phyloP scores from a whole-genome alignment of 2,113 vertebrate species.

The Ariopsis seemanni region DNA sequence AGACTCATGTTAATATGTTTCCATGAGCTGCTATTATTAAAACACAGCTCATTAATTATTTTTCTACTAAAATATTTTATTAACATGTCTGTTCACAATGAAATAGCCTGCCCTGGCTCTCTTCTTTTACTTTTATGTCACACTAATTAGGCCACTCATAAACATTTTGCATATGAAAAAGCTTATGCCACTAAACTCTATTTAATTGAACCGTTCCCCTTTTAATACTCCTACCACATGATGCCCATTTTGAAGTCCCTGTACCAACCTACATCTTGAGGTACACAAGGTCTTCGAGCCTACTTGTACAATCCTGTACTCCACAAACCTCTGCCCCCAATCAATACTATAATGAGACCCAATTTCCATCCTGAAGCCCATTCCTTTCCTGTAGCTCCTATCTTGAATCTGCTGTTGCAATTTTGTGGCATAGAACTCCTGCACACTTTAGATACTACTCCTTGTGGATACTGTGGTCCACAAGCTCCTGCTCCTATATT shows the following conservation, averaged over 20 bases:
- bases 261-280: background rate
- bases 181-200: no score
- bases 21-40: conserved; percentile 5
- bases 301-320: background rate
- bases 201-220: background rate
- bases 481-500: background rate
- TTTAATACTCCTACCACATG: background rate
- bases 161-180: background rate
- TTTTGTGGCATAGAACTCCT: background rate
- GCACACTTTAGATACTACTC: background rate
- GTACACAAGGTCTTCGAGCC: background rate
- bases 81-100: background rate
- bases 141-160: conserved; percentile 5
- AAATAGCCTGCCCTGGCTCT: background rate
- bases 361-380: background rate
- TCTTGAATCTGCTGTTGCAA: background rate
- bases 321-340: background rate
- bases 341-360: background rate
- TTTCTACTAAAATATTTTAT: background rate
- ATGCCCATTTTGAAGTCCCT: background rate
- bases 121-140: background rate
- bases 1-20: conserved; percentile 5
- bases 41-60: background rate
- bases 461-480: background rate
- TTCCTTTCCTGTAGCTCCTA: background rate